A percentile compares a stretch with the other conserved stretches of the same genome.
Conservation (phyloP, 2,113 vertebrate genomes). For the Corvus moneduloides region DNA sequence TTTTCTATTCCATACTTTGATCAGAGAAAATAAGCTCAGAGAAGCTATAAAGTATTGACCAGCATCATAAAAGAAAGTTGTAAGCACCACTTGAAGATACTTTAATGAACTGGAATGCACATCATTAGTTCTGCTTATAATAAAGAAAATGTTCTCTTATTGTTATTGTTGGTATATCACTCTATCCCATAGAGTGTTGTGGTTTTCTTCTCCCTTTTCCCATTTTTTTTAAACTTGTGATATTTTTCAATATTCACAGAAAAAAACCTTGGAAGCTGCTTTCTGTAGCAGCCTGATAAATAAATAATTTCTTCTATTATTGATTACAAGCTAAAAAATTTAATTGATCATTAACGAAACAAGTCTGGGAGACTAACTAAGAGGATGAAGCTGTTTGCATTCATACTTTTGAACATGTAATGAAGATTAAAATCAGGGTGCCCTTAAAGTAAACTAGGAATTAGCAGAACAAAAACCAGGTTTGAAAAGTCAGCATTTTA, state of each 20-base stretch:
- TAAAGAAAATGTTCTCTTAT: not conserved
- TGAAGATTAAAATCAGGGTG: not conserved
- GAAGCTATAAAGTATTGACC: slow-evolving; percentile 78
- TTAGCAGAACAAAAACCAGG: not conserved
- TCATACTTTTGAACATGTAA: not conserved
- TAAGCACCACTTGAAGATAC: slow-evolving; percentile 59
- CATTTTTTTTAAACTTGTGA: not conserved
- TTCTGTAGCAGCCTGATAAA: not conserved
- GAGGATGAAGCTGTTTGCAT: not conserved
- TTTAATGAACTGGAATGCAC: slow-evolving; percentile 57
- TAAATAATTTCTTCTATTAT: not conserved
- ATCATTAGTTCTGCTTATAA: slow-evolving; percentile 52
- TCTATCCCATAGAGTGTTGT: not conserved
- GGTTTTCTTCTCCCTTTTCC: not conserved
- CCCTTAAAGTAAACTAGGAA: not conserved
- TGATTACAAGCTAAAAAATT: not conserved
- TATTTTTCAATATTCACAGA: not conserved
- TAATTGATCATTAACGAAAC: not conserved
- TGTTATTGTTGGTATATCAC: not conserved
- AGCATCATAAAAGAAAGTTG: slow-evolving; percentile 70
- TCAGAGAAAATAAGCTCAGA: slow-evolving; percentile 77
- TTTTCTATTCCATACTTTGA: slow-evolving; percentile 81
- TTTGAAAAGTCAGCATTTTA: not conserved
- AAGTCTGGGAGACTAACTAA: not conserved
- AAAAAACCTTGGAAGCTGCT: not conserved